Percentiles rank a stretch among this genome's conserved stretches.
These are phyloP conservation scores for Notothenia coriiceps DNA, from an alignment of 2,113 vertebrate species.

Conservation along the genomic window DNA sequence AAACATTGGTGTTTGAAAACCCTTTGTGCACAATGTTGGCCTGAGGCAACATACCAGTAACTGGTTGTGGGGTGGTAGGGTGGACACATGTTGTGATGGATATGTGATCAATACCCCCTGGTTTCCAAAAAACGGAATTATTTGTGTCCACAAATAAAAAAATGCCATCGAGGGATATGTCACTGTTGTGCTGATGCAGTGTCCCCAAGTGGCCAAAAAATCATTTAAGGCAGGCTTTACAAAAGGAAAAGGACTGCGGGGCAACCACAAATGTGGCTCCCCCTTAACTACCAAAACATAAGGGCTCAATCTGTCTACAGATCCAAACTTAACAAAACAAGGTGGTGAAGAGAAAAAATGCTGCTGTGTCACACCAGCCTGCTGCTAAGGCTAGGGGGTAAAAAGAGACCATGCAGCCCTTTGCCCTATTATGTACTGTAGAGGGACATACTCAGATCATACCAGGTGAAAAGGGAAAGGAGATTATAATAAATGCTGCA, in stretches of 20 bases:
- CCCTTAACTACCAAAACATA: background rate
- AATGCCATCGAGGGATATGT: background rate
- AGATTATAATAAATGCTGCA: conserved; percentile 4
- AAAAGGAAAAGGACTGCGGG: background rate
- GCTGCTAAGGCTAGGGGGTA: background rate
- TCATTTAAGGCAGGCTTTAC: background rate
- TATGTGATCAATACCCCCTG: too few species aligned
- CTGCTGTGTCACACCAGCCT: background rate
- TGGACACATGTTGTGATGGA: too few species aligned
- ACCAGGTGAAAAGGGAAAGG: conserved; percentile 2
- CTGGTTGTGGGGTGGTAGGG: too few species aligned
- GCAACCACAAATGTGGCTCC: background rate
- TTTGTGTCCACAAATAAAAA: too few species aligned
- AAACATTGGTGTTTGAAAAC: too few species aligned
- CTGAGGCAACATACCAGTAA: too few species aligned
- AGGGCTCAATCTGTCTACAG: background rate
- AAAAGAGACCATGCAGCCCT: background rate
- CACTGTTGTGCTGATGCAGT: background rate
- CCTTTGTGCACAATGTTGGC: too few species aligned
- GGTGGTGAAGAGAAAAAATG: background rate
- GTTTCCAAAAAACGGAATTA: too few species aligned
- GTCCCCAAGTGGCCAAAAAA: background rate
- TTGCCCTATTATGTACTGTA: background rate
- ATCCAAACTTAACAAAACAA: background rate
- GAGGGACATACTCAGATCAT: conserved; percentile 13